Evolutionary conservation across 2,113 vertebrate species (phyloP).

Genomic region (Boulengeromyrus knoepffleri): DNA sequence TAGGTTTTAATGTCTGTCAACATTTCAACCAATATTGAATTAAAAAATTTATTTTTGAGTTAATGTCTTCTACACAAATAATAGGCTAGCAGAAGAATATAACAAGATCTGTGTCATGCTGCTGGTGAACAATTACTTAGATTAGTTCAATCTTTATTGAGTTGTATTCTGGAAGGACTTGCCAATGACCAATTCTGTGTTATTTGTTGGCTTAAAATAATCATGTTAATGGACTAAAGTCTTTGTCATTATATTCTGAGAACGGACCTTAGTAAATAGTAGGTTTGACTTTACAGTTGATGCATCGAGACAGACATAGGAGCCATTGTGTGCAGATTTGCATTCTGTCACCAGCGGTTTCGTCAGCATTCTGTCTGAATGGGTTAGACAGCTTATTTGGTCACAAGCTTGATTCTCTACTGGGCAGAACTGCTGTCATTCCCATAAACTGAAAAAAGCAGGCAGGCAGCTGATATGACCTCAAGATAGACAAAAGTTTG

Average conservation of each 20-base stretch:
- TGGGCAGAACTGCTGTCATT: background rate
- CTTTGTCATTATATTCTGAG: background rate
- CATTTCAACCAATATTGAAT: background rate
- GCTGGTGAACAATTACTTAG: background rate
- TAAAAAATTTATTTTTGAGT: background rate
- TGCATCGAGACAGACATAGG: background rate
- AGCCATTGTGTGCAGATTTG: background rate
- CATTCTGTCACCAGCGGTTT: background rate
- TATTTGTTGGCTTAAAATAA: background rate
- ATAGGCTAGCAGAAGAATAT: background rate
- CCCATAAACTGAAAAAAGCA: background rate
- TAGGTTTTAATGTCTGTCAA: background rate
- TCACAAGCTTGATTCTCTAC: background rate
- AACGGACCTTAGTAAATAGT: background rate
- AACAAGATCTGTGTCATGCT: background rate
- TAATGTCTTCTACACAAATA: background rate
- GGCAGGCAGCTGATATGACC: background rate
- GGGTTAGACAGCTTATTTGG: background rate
- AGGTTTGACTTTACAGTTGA: background rate
- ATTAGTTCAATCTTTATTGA: background rate
- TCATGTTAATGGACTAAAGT: background rate
- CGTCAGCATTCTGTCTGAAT: background rate
- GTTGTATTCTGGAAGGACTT: background rate
- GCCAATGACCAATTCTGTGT: background rate
- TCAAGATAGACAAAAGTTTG: background rate